These are phyloP conservation scores for Helicorthomorpha holstii DNA, from an alignment of 1,140 invertebrate species.

Conservation along the genomic window DNA sequence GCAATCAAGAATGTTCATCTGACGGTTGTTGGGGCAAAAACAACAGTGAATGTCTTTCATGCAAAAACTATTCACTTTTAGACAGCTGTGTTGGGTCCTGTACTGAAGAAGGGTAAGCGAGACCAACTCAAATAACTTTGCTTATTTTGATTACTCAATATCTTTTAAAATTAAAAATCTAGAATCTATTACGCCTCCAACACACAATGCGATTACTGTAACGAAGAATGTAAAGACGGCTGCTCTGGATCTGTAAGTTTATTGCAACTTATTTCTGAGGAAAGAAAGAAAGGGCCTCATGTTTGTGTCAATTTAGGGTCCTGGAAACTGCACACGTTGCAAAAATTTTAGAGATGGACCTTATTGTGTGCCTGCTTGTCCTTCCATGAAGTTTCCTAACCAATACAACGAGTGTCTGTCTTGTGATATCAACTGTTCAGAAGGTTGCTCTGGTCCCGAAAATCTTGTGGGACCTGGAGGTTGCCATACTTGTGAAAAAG, in stretches of 20 bases:
- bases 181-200: conserved; percentile 64
- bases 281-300: not conserved
- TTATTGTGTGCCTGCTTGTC: conserved; percentile 70
- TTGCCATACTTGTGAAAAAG: conserved; percentile 77
- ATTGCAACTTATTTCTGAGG: not conserved
- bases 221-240: conserved; percentile 63
- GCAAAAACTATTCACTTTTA: conserved; percentile 58
- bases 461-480: conserved; percentile 63
- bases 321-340: conserved; percentile 68
- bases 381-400: conserved; percentile 64
- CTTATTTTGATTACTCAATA: not conserved
- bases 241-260: conserved; percentile 53
- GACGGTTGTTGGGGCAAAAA: conserved; percentile 93
- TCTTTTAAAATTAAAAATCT: not conserved
- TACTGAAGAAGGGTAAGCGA: conserved; percentile 18
- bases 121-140: not conserved
- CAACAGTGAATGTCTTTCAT: conserved; percentile 71
- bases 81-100: conserved; percentile 66
- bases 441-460: conserved; percentile 74
- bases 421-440: conserved; percentile 72
- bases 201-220: conserved; percentile 65
- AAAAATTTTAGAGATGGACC: conserved; percentile 72
- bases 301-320: conserved; percentile 27
- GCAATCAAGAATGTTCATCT: conserved; percentile 64
- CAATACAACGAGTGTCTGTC: conserved; percentile 47